These are phyloP conservation scores for Spilosoma lubricipeda DNA, from an alignment of 2,888 invertebrate species.

Conservation along the genomic window DNA sequence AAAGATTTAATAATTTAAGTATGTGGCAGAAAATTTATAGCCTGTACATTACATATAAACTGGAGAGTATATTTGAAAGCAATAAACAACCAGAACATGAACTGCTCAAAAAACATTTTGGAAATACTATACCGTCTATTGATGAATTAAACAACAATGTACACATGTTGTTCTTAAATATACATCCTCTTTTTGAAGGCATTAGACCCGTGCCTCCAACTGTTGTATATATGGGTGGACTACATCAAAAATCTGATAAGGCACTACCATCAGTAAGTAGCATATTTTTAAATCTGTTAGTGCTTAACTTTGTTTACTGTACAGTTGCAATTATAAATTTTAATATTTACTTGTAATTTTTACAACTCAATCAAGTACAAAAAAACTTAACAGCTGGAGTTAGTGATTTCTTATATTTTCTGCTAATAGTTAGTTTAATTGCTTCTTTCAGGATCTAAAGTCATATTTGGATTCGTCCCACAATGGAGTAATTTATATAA, in stretches of 20 bases:
- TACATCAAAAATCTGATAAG: no score
- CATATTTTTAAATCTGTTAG: no score
- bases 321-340: no score
- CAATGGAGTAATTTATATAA: slow-evolving; percentile 66
- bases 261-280: no score
- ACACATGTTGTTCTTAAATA: slow-evolving; percentile 54
- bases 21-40: slow-evolving; percentile 8
- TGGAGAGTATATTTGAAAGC: slow-evolving; percentile 6
- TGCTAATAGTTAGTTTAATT: no score
- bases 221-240: no score
- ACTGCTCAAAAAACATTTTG: slow-evolving; percentile 5
- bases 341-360: no score
- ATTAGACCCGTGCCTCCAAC: slow-evolving; percentile 69
- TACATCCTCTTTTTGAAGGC: slow-evolving; percentile 64
- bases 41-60: slow-evolving; percentile 5
- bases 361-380: no score
- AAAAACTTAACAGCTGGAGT: no score
- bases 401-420: no score
- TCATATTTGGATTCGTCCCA: slow-evolving; percentile 65
- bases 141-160: slow-evolving; percentile 43
- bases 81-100: slow-evolving; percentile 1
- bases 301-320: no score
- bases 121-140: slow-evolving; percentile 36
- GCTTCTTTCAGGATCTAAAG: slow-evolving; percentile 61
- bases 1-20: no score